Conservation (phyloP, 2,797 vertebrate genomes). For the Sciaenops ocellatus region DNA sequence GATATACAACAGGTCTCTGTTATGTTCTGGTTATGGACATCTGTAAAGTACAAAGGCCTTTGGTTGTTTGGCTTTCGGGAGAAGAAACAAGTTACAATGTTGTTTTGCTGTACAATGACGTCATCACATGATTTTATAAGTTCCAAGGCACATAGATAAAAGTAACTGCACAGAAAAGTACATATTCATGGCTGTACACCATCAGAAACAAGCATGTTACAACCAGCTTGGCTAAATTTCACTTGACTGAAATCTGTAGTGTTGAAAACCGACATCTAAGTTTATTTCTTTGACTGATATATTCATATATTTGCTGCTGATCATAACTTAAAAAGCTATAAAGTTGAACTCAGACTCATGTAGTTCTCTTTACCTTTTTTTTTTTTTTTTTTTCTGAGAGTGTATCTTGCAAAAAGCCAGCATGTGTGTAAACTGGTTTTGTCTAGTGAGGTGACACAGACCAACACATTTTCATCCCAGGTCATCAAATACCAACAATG, state of each 20-base stretch:
- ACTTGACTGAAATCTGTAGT: neutral
- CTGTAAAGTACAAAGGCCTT: conserved; percentile 66
- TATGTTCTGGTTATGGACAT: conserved; percentile 32
- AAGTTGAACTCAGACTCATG: conserved; percentile 9
- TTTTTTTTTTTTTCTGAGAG: conserved; percentile 23
- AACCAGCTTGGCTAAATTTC: neutral
- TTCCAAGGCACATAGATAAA: conserved; percentile 73
- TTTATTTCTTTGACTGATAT: neutral
- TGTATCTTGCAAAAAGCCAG: neutral
- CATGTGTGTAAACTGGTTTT: conserved; percentile 18
- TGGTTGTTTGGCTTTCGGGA: conserved; percentile 57
- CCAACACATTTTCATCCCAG: too few species aligned
- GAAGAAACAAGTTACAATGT: conserved; percentile 14
- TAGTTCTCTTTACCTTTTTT: conserved; percentile 16
- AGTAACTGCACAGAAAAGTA: conserved; percentile 57
- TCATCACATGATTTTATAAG: conserved; percentile 39
- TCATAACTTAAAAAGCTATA: conserved; percentile 11
- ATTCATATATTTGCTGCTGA: neutral
- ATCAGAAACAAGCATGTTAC: conserved; percentile 38
- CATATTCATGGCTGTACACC: conserved; percentile 42
- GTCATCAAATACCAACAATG: too few species aligned
- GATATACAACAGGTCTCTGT: conserved; percentile 39
- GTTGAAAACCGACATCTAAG: neutral
- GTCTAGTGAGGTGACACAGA: conserved; percentile 16
- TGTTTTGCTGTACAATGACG: conserved; percentile 43